These are phyloP conservation scores for Intellagama lesueurii DNA, from an alignment of 2,797 vertebrate genomes.

Conservation along the genomic window DNA sequence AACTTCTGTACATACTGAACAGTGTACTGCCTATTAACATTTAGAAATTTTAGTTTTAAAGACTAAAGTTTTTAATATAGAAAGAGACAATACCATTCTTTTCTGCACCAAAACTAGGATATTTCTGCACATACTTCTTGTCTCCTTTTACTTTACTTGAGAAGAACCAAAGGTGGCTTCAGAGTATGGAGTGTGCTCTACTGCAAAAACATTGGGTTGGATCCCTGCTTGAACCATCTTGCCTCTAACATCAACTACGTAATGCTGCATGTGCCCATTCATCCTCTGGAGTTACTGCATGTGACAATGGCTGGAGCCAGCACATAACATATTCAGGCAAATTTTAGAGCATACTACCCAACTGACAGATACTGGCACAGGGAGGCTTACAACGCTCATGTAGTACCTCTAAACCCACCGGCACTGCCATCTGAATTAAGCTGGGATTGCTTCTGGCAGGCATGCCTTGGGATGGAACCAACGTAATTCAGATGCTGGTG, in stretches of 20 bases:
- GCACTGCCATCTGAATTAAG: not conserved
- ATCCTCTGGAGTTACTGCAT: not conserved
- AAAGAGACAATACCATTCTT: not conserved
- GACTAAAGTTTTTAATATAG: constrained; percentile 13
- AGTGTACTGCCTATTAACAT: not conserved
- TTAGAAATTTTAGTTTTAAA: constrained; percentile 4
- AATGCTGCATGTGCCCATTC: not conserved
- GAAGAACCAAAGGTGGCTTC: too few relatives aligned
- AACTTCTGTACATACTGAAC: too few relatives aligned
- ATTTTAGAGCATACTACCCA: not conserved
- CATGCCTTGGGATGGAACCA: not conserved
- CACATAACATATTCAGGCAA: not conserved
- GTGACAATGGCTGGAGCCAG: not conserved
- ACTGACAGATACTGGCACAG: not conserved
- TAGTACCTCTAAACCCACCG: not conserved
- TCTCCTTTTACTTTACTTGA: not conserved
- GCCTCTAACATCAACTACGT: not conserved
- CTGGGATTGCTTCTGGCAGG: not conserved
- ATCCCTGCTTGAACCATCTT: too few relatives aligned
- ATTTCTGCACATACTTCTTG: not conserved
- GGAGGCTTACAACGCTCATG: not conserved
- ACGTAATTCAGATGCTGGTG: not conserved
- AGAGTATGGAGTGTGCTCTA: too few relatives aligned
- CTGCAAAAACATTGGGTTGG: too few relatives aligned
- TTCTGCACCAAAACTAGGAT: not conserved